phyloP scores from a whole-genome alignment of 2,113 vertebrate genomes.

The Recurvirostra avosetta region DNA sequence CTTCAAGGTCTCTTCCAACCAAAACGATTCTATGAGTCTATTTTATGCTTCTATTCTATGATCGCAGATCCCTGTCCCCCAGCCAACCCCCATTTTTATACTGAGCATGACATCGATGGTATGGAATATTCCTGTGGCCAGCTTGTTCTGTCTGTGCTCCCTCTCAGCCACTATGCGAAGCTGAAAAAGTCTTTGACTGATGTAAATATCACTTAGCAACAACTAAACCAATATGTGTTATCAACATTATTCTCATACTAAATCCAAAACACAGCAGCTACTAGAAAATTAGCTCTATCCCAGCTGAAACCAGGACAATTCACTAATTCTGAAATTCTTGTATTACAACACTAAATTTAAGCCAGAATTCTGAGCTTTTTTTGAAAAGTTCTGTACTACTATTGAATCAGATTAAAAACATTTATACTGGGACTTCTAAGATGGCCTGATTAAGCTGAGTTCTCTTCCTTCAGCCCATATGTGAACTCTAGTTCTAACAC shows the following conservation, averaged over 20 bases:
- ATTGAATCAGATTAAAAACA: background rate
- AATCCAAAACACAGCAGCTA: background rate
- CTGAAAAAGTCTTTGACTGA: background rate
- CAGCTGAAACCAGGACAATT: background rate
- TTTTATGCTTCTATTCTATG: too few species aligned
- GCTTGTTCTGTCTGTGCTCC: background rate
- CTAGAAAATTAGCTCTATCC: background rate
- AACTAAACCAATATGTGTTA: background rate
- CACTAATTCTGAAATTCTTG: background rate
- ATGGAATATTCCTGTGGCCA: background rate
- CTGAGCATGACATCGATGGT: background rate
- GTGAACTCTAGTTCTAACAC: background rate
- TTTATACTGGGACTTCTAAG: background rate
- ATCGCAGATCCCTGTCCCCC: background rate
- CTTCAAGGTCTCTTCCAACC: too few species aligned
- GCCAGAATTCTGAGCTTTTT: background rate
- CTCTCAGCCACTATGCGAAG: background rate
- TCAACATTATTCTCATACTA: background rate
- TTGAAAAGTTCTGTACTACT: background rate
- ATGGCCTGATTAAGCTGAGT: background rate
- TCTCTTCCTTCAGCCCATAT: background rate
- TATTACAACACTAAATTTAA: background rate
- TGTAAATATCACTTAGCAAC: background rate
- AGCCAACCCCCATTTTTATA: background rate
- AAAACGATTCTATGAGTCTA: too few species aligned